These are phyloP conservation scores for Zelostemma sp. DNA, from an alignment of 1,140 invertebrate genomes.

Conservation along the genomic window DNA sequence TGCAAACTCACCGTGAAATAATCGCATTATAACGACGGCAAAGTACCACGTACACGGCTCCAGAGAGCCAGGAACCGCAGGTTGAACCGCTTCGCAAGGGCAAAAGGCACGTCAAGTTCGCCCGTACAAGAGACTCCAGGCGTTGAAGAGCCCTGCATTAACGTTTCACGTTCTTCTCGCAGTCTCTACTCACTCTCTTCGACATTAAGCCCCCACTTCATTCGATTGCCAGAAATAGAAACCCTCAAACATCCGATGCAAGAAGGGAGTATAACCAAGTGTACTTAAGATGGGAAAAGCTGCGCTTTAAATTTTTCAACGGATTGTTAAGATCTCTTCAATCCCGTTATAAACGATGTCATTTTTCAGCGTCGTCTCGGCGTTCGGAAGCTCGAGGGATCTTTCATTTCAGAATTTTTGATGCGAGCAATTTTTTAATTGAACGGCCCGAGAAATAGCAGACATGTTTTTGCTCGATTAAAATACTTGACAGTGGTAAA, in stretches of 20 bases:
- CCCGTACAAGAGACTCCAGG: conserved; percentile 2
- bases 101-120: conserved; percentile 11
- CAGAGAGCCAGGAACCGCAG: conserved; percentile 8
- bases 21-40: conserved; percentile 46
- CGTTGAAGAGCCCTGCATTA: conserved; percentile 17
- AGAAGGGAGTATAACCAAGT: background rate
- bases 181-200: conserved; percentile 10
- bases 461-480: background rate
- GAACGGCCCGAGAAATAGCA: no score
- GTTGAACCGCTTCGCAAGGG: conserved; percentile 1
- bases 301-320: background rate
- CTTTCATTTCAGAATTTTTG: background rate
- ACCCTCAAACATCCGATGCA: conserved; percentile 8
- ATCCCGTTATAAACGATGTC: no score
- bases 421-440: no score
- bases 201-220: conserved; percentile 15
- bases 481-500: conserved; percentile 7
- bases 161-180: conserved; percentile 5
- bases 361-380: no score
- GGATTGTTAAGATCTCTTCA: no score
- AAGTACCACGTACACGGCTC: conserved; percentile 12
- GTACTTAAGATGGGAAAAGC: background rate
- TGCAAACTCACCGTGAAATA: conserved; percentile 49
- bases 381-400: no score
- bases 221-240: conserved; percentile 26